Base-by-base conservation (phyloP, 2,888 invertebrate genomes). In the Eupithecia subumbrata region DNA sequence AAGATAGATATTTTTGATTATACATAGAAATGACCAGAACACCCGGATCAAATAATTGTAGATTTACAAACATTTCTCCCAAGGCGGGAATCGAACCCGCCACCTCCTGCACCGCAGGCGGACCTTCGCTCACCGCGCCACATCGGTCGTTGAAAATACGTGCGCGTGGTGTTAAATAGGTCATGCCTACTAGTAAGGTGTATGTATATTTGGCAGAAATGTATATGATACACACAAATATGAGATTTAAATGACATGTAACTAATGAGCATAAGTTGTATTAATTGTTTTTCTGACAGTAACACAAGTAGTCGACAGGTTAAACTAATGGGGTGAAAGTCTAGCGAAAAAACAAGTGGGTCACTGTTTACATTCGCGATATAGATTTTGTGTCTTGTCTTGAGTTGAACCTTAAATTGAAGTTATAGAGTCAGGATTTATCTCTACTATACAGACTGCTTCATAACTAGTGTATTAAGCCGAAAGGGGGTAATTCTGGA, bases 291-390 rank as follows among this genome's bases (percentile, higher is more conserved):
- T 25, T 60, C 64, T 34, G 64, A 64, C 34, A 34, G 34, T 64
- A 64, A 64, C 34, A 64, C 34, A 64, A 34, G 64, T 64, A 64
- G 30, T 34, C 34, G 64, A 34, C 64, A 64, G 9, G 34, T 34
- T 67, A n/a, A 67, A 67, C 18, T 60, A 71, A 74, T 67, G 60
- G 68, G 72, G 68, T 9, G 72, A 75, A 75, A 75, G 63, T 75
- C 11, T 22, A 67, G 68, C 60, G 25, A 68, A 68, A 48, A 71
- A 63, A 18, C 25, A 60, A 56, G 40, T 72, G 9, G 60, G 45
- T 64, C 68, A 34, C 40, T 48, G 71, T 45, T 34, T 43, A 7
- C 9, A 74, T 40, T 40, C 37, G 18, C 11, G 40, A n/a, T 67
- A 70, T 66, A 12, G 52, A 70, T 8, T 60, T 14, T 14, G 22